A percentile compares a stretch with the other conserved stretches of the same genome.
Evolutionary conservation across 2,797 vertebrate genomes (phyloP).

Genomic region (Phoebastria nigripes): DNA sequence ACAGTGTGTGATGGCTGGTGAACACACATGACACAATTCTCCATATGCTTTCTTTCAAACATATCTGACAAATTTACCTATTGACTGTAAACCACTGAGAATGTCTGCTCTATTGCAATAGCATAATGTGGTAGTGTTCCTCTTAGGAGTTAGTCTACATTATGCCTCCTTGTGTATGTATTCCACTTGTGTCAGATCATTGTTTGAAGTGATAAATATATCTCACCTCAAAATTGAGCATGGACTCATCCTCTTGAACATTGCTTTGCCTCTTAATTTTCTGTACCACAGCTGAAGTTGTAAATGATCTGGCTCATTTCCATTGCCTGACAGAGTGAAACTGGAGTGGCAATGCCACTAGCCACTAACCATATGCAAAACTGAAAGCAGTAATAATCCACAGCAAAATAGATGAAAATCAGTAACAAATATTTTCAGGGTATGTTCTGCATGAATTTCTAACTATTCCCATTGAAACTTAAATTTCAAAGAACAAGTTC

Average conservation of each 20-base stretch:
- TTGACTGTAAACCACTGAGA: not conserved
- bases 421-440: not conserved
- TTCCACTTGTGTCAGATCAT: not conserved
- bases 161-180: not conserved
- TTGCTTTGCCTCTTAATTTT: not conserved
- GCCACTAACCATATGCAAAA: not conserved
- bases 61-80: not conserved
- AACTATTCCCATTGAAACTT: not conserved
- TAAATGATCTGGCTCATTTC: constrained; percentile 11
- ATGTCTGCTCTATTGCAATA: not conserved
- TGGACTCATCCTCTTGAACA: not conserved
- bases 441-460: not conserved
- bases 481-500: not conserved
- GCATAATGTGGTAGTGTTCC: not conserved
- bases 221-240: not conserved
- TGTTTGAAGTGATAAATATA: not conserved
- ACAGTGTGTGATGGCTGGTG: not conserved
- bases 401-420: not conserved
- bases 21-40: not conserved
- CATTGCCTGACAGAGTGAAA: not conserved
- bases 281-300: not conserved
- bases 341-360: not conserved
- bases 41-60: not conserved
- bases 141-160: not conserved
- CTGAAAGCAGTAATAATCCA: not conserved